phyloP scores from a whole-genome alignment of 2,888 invertebrate genomes.

The Amiota minor region DNA sequence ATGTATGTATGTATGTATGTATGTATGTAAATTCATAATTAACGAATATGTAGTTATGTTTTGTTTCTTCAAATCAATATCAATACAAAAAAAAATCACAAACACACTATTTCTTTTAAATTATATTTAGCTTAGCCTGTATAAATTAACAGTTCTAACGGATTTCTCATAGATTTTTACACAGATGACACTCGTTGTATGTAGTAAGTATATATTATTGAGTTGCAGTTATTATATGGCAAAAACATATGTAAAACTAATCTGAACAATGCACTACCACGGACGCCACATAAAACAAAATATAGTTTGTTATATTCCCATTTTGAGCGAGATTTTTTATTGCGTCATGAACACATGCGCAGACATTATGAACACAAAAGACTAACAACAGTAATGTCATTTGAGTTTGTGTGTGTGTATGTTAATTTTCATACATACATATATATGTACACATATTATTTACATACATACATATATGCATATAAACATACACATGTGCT shows the following conservation, averaged over 20 bases:
- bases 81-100: too few relatives aligned
- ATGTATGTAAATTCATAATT: background rate
- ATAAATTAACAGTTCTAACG: too few relatives aligned
- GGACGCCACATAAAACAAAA: background rate
- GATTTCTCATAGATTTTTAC: too few relatives aligned
- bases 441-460: background rate
- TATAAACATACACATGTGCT: background rate
- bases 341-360: slow-evolving; percentile 66
- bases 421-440: background rate
- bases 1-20: slow-evolving; percentile 1
- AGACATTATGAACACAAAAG: slow-evolving; percentile 20
- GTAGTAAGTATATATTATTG: too few relatives aligned
- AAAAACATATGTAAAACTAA: too few relatives aligned
- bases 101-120: too few relatives aligned
- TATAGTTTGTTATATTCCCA: slow-evolving; percentile 5
- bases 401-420: slow-evolving; percentile 16
- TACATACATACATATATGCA: background rate
- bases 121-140: too few relatives aligned
- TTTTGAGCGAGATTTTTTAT: slow-evolving; percentile 32
- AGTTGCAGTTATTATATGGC: too few relatives aligned
- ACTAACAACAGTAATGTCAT: slow-evolving; percentile 6
- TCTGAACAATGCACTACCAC: too few relatives aligned
- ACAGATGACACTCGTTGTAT: too few relatives aligned
- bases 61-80: too few relatives aligned
- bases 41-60: too few relatives aligned